phyloP scores from a whole-genome alignment of 2,113 vertebrate species.

The Phrynosoma platyrhinos region DNA sequence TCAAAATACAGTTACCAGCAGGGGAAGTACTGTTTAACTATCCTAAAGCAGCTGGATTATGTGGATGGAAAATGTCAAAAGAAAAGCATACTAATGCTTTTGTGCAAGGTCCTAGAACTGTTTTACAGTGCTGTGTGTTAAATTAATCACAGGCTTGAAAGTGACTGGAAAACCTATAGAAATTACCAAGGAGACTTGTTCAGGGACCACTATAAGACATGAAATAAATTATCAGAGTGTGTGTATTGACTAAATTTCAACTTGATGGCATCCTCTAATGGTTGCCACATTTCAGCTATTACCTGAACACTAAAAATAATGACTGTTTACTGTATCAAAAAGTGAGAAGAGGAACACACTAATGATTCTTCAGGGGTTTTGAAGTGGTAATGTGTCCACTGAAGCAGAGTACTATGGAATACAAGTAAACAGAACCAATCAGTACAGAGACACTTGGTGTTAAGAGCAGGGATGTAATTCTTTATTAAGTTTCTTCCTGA shows the following conservation, averaged over 20 bases:
- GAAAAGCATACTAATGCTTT: conserved; percentile 38
- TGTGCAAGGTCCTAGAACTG: conserved; percentile 33
- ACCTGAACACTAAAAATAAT: conserved; percentile 17
- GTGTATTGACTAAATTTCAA: background rate
- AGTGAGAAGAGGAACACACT: background rate
- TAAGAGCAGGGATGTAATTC: background rate
- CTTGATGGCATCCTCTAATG: background rate
- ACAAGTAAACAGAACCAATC: background rate
- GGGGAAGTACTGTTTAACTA: conserved; percentile 51
- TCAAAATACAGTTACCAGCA: conserved; percentile 48
- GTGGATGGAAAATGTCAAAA: conserved; percentile 50
- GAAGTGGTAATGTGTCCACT: background rate
- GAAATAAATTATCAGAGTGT: conserved; percentile 15
- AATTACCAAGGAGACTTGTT: conserved; percentile 8
- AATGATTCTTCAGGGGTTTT: background rate
- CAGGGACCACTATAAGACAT: conserved; percentile 21
- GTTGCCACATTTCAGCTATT: background rate
- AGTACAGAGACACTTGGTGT: background rate
- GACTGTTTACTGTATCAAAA: conserved; percentile 23
- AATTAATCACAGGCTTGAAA: conserved; percentile 33
- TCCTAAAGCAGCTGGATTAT: conserved; percentile 43
- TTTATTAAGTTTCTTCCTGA: no score
- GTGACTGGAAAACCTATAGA: conserved; percentile 30
- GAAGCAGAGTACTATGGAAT: background rate
- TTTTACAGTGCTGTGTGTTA: conserved; percentile 32